Conservation (phyloP, 2,797 vertebrate species). For the Parambassis ranga region DNA sequence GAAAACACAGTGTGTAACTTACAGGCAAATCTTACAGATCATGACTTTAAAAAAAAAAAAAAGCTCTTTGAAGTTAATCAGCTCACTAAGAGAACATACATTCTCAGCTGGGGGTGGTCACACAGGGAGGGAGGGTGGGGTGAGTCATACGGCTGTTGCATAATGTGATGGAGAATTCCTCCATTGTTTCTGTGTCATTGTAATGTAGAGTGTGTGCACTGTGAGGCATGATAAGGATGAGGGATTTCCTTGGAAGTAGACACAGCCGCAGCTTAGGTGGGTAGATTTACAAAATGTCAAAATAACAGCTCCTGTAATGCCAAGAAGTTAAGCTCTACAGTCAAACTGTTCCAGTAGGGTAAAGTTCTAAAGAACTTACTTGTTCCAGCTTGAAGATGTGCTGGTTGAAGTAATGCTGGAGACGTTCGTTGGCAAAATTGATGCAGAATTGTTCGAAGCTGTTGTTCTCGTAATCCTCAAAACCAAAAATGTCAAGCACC, state of each 20-base stretch:
- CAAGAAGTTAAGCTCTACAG: slow-evolving; percentile 1
- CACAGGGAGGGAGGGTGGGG: neutral
- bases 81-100: slow-evolving; percentile 31
- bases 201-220: neutral
- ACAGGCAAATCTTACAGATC: slow-evolving; percentile 17
- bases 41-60: slow-evolving; percentile 21
- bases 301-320: neutral
- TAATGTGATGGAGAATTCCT: slow-evolving; percentile 26
- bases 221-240: neutral
- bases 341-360: no score
- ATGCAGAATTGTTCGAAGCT: slow-evolving; percentile 99
- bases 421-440: slow-evolving; percentile 97
- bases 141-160: slow-evolving; percentile 30
- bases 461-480: slow-evolving; percentile 99
- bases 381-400: slow-evolving; percentile 98
- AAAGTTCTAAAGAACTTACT: slow-evolving; percentile 77
- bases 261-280: neutral
- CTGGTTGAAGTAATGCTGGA: slow-evolving; percentile 99
- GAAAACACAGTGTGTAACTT: slow-evolving; percentile 51
- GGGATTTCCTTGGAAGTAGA: slow-evolving; percentile 9
- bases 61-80: slow-evolving; percentile 47
- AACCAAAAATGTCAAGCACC: slow-evolving; percentile 98
- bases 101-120: slow-evolving; percentile 21
- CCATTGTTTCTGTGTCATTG: slow-evolving; percentile 27
- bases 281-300: neutral